These are phyloP conservation scores for Amblyjoppa proteus DNA, from an alignment of 2,888 invertebrate genomes.

Conservation along the genomic window DNA sequence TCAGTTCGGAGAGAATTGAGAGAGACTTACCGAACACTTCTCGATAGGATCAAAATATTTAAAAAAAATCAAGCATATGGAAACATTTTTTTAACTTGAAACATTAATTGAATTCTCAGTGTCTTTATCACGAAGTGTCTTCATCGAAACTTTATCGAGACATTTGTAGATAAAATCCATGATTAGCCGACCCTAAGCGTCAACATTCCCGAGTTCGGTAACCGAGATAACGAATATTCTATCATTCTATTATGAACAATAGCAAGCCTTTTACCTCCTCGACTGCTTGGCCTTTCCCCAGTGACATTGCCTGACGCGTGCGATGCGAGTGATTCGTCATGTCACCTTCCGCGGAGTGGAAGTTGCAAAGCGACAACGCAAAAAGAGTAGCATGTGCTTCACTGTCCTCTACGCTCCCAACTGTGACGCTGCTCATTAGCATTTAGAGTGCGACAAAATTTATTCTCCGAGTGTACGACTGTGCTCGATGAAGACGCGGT, in stretches of 20 bases:
- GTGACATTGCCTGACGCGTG: slow-evolving; percentile 18
- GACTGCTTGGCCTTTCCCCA: background rate
- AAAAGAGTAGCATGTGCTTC: slow-evolving; percentile 36
- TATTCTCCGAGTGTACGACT: slow-evolving; percentile 75
- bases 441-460: slow-evolving; percentile 80
- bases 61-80: too few relatives aligned
- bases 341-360: slow-evolving; percentile 21
- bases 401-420: slow-evolving; percentile 39
- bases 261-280: background rate
- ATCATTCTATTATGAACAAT: background rate
- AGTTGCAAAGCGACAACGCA: slow-evolving; percentile 11
- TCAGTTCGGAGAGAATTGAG: too few relatives aligned
- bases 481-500: slow-evolving; percentile 75
- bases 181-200: too few relatives aligned
- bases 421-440: slow-evolving; percentile 76
- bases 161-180: too few relatives aligned
- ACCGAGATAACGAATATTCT: too few relatives aligned
- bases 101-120: too few relatives aligned
- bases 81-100: too few relatives aligned
- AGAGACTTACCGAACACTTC: too few relatives aligned
- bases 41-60: too few relatives aligned
- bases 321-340: slow-evolving; percentile 43
- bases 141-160: too few relatives aligned
- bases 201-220: too few relatives aligned
- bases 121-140: too few relatives aligned